Conservation (phyloP, 2,888 invertebrate genomes). For the Eupelmus urozonus region DNA sequence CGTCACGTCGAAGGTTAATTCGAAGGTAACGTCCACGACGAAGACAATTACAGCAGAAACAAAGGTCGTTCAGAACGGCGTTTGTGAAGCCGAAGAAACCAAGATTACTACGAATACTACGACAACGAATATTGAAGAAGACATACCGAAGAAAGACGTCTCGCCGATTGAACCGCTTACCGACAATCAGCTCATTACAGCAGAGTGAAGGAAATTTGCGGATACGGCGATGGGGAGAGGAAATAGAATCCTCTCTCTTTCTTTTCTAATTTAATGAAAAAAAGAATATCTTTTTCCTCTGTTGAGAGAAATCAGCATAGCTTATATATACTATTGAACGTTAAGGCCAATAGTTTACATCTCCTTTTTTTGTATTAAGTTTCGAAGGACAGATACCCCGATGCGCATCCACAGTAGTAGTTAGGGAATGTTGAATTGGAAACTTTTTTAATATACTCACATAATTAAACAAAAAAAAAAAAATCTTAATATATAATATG, state of each 20-base stretch:
- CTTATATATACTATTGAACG: conserved; percentile 58
- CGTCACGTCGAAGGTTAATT: conserved; percentile 48
- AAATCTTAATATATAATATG: conserved; percentile 57
- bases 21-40: conserved; percentile 58
- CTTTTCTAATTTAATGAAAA: conserved; percentile 55
- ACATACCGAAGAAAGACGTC: conserved; percentile 79
- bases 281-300: conserved; percentile 49
- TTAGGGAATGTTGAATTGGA: conserved; percentile 56
- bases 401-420: conserved; percentile 60
- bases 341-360: conserved; percentile 58
- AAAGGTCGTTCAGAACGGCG: conserved; percentile 70
- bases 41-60: conserved; percentile 51
- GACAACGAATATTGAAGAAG: conserved; percentile 70
- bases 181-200: conserved; percentile 74
- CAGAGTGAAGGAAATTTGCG: conserved; percentile 67
- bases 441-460: conserved; percentile 57
- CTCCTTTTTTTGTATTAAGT: conserved; percentile 56
- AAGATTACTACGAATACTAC: conserved; percentile 65
- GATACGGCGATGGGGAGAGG: conserved; percentile 9
- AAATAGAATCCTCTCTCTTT: conserved; percentile 19
- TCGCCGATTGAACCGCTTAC: conserved; percentile 76
- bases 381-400: conserved; percentile 59
- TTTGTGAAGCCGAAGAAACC: conserved; percentile 64
- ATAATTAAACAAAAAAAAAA: conserved; percentile 50
- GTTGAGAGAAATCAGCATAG: conserved; percentile 54